Percentiles rank a stretch among this genome's conserved stretches.
Conservation (phyloP, 2,888 invertebrate species). For the Hanleya hanleyi region DNA sequence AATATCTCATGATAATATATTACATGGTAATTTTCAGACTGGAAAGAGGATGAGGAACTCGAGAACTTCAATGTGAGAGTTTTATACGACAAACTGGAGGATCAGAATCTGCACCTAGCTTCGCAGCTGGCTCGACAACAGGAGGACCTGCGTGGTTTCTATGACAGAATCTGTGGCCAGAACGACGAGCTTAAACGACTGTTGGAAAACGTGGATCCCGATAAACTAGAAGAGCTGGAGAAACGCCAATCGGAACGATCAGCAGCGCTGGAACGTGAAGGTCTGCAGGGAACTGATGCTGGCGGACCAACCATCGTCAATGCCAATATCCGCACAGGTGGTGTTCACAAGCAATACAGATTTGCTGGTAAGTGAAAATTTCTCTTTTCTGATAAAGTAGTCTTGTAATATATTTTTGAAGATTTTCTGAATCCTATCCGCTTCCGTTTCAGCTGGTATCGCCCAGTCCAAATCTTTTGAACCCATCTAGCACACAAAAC, state of each 20-base stretch:
- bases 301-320: constrained; percentile 49
- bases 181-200: constrained; percentile 64
- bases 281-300: constrained; percentile 44
- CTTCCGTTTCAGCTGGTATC: too few species aligned
- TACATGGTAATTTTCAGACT: constrained; percentile 28
- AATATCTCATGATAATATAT: too few species aligned
- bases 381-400: too few species aligned
- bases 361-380: constrained; percentile 45
- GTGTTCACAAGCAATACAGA: constrained; percentile 38
- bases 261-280: constrained; percentile 36
- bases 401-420: too few species aligned
- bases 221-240: constrained; percentile 61
- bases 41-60: constrained; percentile 51
- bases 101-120: constrained; percentile 71
- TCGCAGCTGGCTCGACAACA: constrained; percentile 69
- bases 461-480: too few species aligned
- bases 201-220: constrained; percentile 61
- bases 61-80: constrained; percentile 71
- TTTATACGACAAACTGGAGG: constrained; percentile 70
- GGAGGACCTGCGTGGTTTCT: constrained; percentile 67
- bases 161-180: constrained; percentile 61
- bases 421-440: too few species aligned
- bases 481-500: too few species aligned
- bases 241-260: constrained; percentile 40
- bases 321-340: constrained; percentile 46